phyloP scores from a whole-genome alignment of 2,888 invertebrate genomes.

The Caradrina clavipalpis region DNA sequence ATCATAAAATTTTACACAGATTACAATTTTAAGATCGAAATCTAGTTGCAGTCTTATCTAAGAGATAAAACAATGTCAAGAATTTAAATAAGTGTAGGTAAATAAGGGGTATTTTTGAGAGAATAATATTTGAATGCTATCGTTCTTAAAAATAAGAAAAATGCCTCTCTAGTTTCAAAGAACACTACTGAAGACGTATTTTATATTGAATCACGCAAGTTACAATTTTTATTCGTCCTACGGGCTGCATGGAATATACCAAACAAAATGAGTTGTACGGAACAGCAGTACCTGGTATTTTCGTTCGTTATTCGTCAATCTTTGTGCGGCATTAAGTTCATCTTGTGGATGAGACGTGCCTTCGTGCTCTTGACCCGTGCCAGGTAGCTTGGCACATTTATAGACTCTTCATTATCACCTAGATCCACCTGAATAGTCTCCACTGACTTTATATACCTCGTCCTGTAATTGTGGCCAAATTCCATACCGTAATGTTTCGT shows the following conservation, averaged over 20 bases:
- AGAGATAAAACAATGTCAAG: too few relatives aligned
- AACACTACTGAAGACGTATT: too few relatives aligned
- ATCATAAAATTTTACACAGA: constrained; percentile 1
- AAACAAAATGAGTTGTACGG: neutral
- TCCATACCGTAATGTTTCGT: constrained; percentile 76
- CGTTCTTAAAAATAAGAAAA: too few relatives aligned
- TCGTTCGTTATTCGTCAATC: neutral
- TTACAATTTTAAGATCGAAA: neutral
- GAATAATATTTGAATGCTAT: too few relatives aligned
- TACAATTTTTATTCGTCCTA: too few relatives aligned
- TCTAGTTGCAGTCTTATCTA: too few relatives aligned
- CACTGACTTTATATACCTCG: constrained; percentile 77
- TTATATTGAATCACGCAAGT: too few relatives aligned
- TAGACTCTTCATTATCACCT: constrained; percentile 74
- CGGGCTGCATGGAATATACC: too few relatives aligned
- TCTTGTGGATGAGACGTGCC: constrained; percentile 74
- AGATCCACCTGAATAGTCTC: constrained; percentile 81
- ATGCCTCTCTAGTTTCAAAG: too few relatives aligned
- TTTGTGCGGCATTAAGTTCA: constrained; percentile 71
- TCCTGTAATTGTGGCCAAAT: constrained; percentile 82
- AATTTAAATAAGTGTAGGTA: too few relatives aligned
- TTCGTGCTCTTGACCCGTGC: constrained; percentile 72
- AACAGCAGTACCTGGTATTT: neutral
- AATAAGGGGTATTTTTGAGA: too few relatives aligned
- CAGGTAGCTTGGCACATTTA: constrained; percentile 83